Evolutionary conservation across 1,140 invertebrate species (phyloP), one percentile per base, ranked within the genome.

Genomic region (Drosophila bifasciata): DNA sequence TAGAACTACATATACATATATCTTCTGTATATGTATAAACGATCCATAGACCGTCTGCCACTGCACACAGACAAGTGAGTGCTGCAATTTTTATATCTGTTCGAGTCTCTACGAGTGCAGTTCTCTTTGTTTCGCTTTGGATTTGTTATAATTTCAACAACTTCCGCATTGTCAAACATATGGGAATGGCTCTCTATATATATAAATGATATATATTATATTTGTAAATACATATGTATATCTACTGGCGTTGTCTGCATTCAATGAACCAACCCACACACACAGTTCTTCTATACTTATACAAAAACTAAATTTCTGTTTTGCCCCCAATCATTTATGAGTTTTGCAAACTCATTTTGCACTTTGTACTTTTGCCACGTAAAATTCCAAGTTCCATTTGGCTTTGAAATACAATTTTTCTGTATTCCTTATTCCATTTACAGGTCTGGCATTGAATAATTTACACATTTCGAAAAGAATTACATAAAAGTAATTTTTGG

Each of bases 111-210:
- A 45, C 46, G 70, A 53, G 53, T 86, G 60, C 78, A 81, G 60
- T 81, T 77, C 74, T 86, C 81, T 86, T 88, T 86, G 74, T 78
- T 72, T 86, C 70, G 69, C 78, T 68, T 88, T 78, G 83, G 78
- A 86, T 88, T 86, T 86, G 83, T 83, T 83, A 83, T 76, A 76
- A 76, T 75, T 83, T 77, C 72, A 88, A 81, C 73, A 86, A 75
- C 83, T 86, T 86, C 81, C 81, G 81, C 83, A 78, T 86, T 86
- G 78, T 86, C 83, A 81, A 86, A 88, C 77, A 85, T 80, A 77
- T 76, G 68, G 60, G n/a, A 17, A 25, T 56, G 39, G 32, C 51
- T 49, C 19, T 55, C 51, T 49, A 15, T 55, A 55, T 50, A 51
- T 61, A 51, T 40, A 50, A 50, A 53, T 43, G 17, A 53, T 55